Base-by-base conservation (phyloP, 2,797 vertebrate species). In the Gallinago solitaria region DNA sequence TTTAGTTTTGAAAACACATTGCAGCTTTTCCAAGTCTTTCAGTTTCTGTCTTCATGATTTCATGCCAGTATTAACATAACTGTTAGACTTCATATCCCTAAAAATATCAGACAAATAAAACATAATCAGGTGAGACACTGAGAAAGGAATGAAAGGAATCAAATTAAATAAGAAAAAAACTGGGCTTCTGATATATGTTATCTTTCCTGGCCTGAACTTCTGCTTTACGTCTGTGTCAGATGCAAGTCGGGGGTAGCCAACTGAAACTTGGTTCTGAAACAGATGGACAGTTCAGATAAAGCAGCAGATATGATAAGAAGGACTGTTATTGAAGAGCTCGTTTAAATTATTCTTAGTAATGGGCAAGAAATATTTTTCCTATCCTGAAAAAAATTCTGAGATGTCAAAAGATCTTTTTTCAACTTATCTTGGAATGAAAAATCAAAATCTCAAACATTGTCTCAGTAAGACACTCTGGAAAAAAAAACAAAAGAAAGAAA, bases 81-180 rank as follows among this genome's bases (percentile, higher is more conserved):
- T 79, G 63, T 69, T 81, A 64, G 96, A 94, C 74, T 67, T 89
- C 77, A 84, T 27, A 93, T 86, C 73, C 95, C 97, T 98, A 91
- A 93, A 98, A 97, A 79, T 53, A 61, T 56, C 87, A 97, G 89
- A 91, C 79, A 91, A 51, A 84, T 60, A 92, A 94, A 92, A 71
- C 69, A 70, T 92, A 82, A 93, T 70, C 80, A 80, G 39, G 64
- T 75, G n/a, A 91, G 47, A 75, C 24, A 88, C 28, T 69, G 54
- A 81, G 47, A 93, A 79, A 79, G 14, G 41, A 93, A 90, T 64
- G 21, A 90, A 70, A 96, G 11, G 32, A 80, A 87, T 64, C 20
- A 61, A 82, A 61, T 77, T 45, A 92, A 95, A 63, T 73, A 73
- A 51, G n/a, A 78, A 63, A 84, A 48, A 79, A 54, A 13, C 28